Evolutionary conservation across 2,888 invertebrate species (phyloP).

Genomic region (Thalpophila matura): DNA sequence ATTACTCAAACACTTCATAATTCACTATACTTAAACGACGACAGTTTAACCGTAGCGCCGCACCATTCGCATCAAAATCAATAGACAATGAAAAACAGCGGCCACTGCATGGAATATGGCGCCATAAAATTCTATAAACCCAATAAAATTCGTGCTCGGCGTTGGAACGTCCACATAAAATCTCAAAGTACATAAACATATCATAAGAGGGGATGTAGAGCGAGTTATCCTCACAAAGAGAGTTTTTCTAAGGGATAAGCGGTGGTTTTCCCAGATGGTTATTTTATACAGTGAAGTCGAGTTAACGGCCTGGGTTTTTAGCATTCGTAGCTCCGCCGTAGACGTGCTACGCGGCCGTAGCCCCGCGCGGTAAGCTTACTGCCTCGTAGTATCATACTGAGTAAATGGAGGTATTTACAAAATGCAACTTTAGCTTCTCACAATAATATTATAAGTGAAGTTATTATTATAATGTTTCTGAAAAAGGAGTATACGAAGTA

Average conservation of each 20-base stretch:
- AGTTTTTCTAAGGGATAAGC: slow-evolving; percentile 87
- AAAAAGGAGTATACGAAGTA: slow-evolving; percentile 33
- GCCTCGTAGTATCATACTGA: slow-evolving; percentile 43
- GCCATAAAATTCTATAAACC: slow-evolving; percentile 90
- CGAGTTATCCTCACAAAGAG: slow-evolving; percentile 88
- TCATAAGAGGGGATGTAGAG: slow-evolving; percentile 89
- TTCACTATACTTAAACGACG: slow-evolving; percentile 63
- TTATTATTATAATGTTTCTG: background rate
- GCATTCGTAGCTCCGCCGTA: slow-evolving; percentile 63
- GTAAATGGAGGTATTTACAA: slow-evolving; percentile 47
- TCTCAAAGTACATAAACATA: slow-evolving; percentile 91
- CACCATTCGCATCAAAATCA: slow-evolving; percentile 81
- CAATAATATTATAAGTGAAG: background rate
- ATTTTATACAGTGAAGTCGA: slow-evolving; percentile 88
- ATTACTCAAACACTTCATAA: slow-evolving; percentile 39
- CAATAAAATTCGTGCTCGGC: slow-evolving; percentile 90
- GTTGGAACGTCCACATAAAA: slow-evolving; percentile 90
- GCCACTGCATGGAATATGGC: slow-evolving; percentile 85
- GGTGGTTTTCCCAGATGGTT: slow-evolving; percentile 88
- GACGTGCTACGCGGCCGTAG: slow-evolving; percentile 61
- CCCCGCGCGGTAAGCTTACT: slow-evolving; percentile 49
- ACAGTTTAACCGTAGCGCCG: slow-evolving; percentile 71
- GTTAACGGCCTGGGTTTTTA: slow-evolving; percentile 81
- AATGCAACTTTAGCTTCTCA: slow-evolving; percentile 9
- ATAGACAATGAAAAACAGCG: slow-evolving; percentile 89